Conservation (phyloP, 2,888 invertebrate species). For the Miltochrista miniata region DNA sequence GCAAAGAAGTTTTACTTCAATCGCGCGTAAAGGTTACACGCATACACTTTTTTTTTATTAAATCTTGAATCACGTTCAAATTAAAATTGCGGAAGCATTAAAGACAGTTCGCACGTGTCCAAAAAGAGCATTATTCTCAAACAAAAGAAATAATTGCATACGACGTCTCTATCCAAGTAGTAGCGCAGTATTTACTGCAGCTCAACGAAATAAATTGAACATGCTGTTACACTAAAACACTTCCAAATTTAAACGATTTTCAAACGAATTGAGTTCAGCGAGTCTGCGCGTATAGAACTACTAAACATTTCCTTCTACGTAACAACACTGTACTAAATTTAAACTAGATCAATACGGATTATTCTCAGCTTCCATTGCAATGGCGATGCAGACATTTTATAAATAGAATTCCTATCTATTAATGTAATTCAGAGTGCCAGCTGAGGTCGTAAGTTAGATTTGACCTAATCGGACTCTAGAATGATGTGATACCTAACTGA, state of each 20-base stretch:
- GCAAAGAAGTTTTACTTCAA: no score
- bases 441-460: conserved; percentile 15
- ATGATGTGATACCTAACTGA: no score
- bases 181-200: no score
- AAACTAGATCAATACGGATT: conserved; percentile 74
- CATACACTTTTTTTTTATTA: no score
- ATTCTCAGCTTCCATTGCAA: conserved; percentile 50
- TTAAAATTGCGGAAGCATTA: no score
- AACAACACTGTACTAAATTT: conserved; percentile 58
- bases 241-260: conserved; percentile 27
- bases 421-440: conserved; percentile 30
- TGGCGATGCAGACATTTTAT: conserved; percentile 66
- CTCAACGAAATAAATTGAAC: conserved; percentile 30
- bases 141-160: no score
- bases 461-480: no score
- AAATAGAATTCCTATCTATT: conserved; percentile 58
- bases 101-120: no score
- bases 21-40: no score
- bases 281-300: conserved; percentile 25
- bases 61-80: no score
- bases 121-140: no score
- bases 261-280: conserved; percentile 20
- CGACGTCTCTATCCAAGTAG: neutral
- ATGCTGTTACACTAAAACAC: conserved; percentile 32
- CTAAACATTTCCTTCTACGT: conserved; percentile 28